Conservation (phyloP, 2,888 invertebrate species). For the Drosophila putrida region DNA sequence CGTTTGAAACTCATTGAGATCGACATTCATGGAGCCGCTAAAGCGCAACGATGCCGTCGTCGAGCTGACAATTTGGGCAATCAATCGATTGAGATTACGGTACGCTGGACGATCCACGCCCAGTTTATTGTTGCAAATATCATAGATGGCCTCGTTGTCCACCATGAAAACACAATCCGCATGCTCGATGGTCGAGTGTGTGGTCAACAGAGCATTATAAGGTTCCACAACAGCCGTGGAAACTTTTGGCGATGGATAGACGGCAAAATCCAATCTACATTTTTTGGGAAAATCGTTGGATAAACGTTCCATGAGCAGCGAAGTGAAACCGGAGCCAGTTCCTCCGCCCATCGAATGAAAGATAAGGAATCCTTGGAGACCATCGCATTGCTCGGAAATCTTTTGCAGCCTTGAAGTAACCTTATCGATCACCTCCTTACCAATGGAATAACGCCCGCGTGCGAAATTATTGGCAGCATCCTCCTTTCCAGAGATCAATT, state of each 20-base stretch:
- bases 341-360: constrained; percentile 96
- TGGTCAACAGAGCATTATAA: constrained; percentile 96
- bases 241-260: constrained; percentile 95
- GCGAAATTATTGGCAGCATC: constrained; percentile 97
- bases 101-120: constrained; percentile 91
- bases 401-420: constrained; percentile 93
- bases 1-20: constrained; percentile 95
- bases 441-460: constrained; percentile 94
- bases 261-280: constrained; percentile 95
- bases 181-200: constrained; percentile 94
- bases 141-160: constrained; percentile 98
- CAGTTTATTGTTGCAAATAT: constrained; percentile 94
- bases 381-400: constrained; percentile 92
- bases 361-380: constrained; percentile 93
- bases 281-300: constrained; percentile 94
- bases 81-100: constrained; percentile 89
- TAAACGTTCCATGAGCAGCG: constrained; percentile 93
- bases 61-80: constrained; percentile 92
- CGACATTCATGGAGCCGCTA: constrained; percentile 95
- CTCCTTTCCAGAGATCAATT: constrained; percentile 93
- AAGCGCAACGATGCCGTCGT: constrained; percentile 95
- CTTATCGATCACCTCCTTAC: constrained; percentile 91
- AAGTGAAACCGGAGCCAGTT: constrained; percentile 95
- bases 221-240: constrained; percentile 98
- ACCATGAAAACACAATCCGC: constrained; percentile 97